Evolutionary conservation across 2,888 invertebrate species (phyloP), one percentile per base, ranked within the genome.

Genomic region (Digitonthophagus gazella): DNA sequence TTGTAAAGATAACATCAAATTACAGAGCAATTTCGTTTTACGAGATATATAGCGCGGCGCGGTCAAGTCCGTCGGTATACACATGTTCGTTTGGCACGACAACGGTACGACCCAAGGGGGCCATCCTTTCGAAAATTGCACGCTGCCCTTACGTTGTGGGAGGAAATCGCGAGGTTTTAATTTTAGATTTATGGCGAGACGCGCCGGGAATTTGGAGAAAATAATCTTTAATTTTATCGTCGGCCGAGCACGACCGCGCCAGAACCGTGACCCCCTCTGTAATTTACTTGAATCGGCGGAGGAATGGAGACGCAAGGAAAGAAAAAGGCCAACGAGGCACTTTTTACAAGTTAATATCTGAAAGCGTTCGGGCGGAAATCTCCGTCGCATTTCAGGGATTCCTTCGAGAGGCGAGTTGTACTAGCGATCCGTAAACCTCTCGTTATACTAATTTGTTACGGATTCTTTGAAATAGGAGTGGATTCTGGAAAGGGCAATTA

Each of bases 1-100:
- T 76, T 77, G 75, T 75, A 72, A 69, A 73, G 77, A 78, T 78
- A 77, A 75, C 74, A 78, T 78, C 78, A 78, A 78, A 78, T 78
- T 78, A 76, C 74, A 74, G 72, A 72, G 75, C 75, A 77, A 77
- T 77, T 76, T 76, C 75, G 75, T 76, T 77, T 77, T 76, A 76
- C 74, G 75, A 74, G 71, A 69, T 69, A 69, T 66, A 69, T 67
- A 67, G 58, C 65, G 54, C 44, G 28, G 28, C 54, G 16, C 22
- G 28, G 16, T n/a, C n/a, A n/a, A n/a, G n/a, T 44, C 15, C 44
- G 15, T 44, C 28, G 14, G 18, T 58, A n/a, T 19, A 19, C 58
- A 8, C 20, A 61, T 16, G 19, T 61, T 19, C 20, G n/a, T 15
- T n/a, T 61, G 58, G 18, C 19, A n/a, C 18, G 16, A 61, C 20